Base-by-base conservation (phyloP, 1,140 invertebrate species). In the Reticulitermes speratus region DNA sequence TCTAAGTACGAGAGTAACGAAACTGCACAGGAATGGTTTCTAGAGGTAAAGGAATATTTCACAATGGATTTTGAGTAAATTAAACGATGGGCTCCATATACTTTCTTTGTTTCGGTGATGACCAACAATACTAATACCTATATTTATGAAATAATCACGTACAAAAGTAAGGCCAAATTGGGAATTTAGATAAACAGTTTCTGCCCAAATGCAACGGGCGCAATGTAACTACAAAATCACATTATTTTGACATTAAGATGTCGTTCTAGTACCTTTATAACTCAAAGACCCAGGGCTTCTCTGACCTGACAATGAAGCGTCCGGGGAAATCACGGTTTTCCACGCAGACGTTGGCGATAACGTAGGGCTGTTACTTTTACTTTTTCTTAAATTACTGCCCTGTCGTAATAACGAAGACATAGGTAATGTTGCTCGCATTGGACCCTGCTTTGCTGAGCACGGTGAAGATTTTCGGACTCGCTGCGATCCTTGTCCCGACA, bases 381-480 rank as follows among this genome's bases (percentile, higher is more conserved):
- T 94, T 89, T 94, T 94, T 89, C 93, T 87, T 82, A 88, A 86
- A 88, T 88, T 89, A 87, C 91, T 91, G 88, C 93, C 92, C 88
- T 94, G 93, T 88, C 95, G 93, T 88, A 95, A 91, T 52, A 95
- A 92, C 83, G 94, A 95, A 87, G 94, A 94, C 87, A 95, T 94
- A 83, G 95, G 95, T 88, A 96, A 91, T 84, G 95, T 95, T 75
- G 95, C 95, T 90, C 94, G 93, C 93, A 95, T 94, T 87, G 95
- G 95, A 52, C 94, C 94, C 88, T 94, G 93, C 91, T 95, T 95
- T 45, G 93, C 92, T 87, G 94, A 86, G 55, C 86, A 69, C 48
- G 86, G 86, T 45, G 86, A 86, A 52, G 86, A 86, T 84, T 86
- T 86, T 32, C 86, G 86, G 38, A 86, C 83, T 82, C 86, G 82